Percentiles rank a stretch among this genome's conserved stretches.
These are phyloP conservation scores for Heterotilapia buettikoferi DNA, from an alignment of 2,113 vertebrate species.

Conservation along the genomic window DNA sequence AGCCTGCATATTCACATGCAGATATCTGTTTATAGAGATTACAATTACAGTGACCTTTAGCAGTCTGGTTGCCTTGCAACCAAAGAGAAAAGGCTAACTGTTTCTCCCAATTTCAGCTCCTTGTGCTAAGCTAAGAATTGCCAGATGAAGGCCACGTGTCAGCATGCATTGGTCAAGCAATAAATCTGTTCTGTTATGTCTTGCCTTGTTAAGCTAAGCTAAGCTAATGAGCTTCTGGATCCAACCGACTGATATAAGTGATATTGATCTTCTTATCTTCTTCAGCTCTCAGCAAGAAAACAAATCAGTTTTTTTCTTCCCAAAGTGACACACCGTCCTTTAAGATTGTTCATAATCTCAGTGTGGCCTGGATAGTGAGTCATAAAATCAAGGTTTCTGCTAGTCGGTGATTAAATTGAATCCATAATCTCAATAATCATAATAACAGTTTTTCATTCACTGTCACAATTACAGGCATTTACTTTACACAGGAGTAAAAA, in stretches of 20 bases:
- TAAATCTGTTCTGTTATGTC: neutral
- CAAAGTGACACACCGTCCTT: neutral
- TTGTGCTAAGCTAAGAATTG: neutral
- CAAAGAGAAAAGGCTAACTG: neutral
- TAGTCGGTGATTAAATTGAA: neutral
- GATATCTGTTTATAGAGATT: neutral
- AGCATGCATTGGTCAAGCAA: neutral
- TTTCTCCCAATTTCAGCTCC: neutral
- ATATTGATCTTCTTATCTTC: neutral
- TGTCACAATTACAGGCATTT: neutral
- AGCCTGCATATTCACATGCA: neutral
- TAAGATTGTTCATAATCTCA: neutral
- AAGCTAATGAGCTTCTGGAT: neutral
- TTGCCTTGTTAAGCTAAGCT: neutral
- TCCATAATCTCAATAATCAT: neutral
- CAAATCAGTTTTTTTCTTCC: neutral
- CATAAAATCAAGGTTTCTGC: neutral
- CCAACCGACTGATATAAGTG: neutral
- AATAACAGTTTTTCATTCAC: slow-evolving; percentile 58
- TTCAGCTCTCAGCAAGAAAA: neutral
- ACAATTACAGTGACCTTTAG: neutral
- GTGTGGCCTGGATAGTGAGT: neutral
- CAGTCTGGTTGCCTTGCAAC: neutral
- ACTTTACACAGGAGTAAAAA: slow-evolving; percentile 25
- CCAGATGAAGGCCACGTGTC: neutral